Percentiles rank a stretch among this genome's conserved stretches.
Evolutionary conservation across 2,113 vertebrate genomes (phyloP).

Genomic region (Trachemys scripta): DNA sequence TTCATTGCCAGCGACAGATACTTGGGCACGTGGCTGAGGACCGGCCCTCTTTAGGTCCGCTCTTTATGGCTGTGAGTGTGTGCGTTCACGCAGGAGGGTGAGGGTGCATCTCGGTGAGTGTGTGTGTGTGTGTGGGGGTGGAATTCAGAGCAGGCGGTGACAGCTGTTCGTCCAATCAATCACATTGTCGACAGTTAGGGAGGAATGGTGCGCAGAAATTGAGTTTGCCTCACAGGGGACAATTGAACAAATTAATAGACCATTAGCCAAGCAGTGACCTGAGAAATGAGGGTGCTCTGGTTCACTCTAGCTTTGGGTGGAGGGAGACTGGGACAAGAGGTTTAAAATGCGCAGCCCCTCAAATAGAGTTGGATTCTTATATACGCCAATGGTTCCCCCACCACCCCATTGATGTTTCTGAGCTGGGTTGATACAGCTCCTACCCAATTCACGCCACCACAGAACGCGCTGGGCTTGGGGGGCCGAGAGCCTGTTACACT

Average conservation of each 20-base stretch:
- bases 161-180: conserved; percentile 98
- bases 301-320: conserved; percentile 38
- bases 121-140: conserved; percentile 64
- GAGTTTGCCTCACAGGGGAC: conserved; percentile 95
- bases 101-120: conserved; percentile 70
- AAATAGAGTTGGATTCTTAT: background rate
- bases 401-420: background rate
- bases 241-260: conserved; percentile 99
- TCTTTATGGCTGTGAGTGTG: conserved; percentile 20
- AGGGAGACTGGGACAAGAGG: background rate
- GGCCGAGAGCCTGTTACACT: fast-evolving
- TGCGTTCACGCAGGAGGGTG: conserved; percentile 17
- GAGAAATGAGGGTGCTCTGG: conserved; percentile 88
- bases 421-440: background rate
- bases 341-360: background rate
- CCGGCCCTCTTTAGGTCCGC: background rate
- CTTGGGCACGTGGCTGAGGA: conserved; percentile 69
- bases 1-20: conserved; percentile 85
- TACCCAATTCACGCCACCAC: background rate
- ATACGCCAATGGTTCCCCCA: background rate
- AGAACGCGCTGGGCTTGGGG: background rate
- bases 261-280: conserved; percentile 99
- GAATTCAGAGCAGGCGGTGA: conserved; percentile 80
- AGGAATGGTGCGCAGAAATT: conserved; percentile 88
- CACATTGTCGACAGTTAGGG: conserved; percentile 88